These are phyloP conservation scores for Lonchura striata DNA, from an alignment of 2,113 vertebrate genomes.

Conservation along the genomic window DNA sequence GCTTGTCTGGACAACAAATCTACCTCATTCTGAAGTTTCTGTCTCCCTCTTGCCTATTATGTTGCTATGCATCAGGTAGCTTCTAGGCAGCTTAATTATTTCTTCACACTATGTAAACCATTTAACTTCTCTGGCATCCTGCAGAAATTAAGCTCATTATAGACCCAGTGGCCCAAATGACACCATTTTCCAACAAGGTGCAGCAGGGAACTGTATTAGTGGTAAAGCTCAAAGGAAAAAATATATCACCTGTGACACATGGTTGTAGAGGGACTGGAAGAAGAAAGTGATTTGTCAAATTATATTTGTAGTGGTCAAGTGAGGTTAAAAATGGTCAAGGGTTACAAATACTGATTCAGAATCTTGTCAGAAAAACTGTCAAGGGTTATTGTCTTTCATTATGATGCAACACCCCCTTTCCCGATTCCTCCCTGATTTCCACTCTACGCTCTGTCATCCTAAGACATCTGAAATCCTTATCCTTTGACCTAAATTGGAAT, in stretches of 20 bases:
- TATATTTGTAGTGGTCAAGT: not conserved
- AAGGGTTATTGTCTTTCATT: not conserved
- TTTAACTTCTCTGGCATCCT: slow-evolving; percentile 22
- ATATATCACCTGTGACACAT: not conserved
- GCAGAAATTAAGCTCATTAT: slow-evolving; percentile 47
- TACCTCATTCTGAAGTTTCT: not conserved
- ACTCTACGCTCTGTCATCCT: not conserved
- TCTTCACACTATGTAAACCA: slow-evolving; percentile 52
- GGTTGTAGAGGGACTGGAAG: not conserved
- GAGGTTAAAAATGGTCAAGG: not conserved
- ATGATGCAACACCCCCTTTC: not conserved
- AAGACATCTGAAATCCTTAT: not conserved
- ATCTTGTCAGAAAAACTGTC: not conserved
- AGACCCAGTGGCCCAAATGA: slow-evolving; percentile 19
- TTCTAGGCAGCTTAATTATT: slow-evolving; percentile 38
- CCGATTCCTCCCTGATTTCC: fast-evolving
- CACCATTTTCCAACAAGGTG: not conserved
- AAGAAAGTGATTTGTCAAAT: not conserved
- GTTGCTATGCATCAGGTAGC: not conserved
- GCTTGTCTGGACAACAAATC: not conserved
- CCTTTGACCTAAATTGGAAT: not conserved
- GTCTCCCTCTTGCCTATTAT: slow-evolving; percentile 21
- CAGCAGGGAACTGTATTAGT: not conserved
- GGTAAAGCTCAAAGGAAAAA: not conserved
- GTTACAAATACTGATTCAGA: not conserved